phyloP scores from a whole-genome alignment of 2,113 vertebrate species.

The Peucedramus taeniatus region DNA sequence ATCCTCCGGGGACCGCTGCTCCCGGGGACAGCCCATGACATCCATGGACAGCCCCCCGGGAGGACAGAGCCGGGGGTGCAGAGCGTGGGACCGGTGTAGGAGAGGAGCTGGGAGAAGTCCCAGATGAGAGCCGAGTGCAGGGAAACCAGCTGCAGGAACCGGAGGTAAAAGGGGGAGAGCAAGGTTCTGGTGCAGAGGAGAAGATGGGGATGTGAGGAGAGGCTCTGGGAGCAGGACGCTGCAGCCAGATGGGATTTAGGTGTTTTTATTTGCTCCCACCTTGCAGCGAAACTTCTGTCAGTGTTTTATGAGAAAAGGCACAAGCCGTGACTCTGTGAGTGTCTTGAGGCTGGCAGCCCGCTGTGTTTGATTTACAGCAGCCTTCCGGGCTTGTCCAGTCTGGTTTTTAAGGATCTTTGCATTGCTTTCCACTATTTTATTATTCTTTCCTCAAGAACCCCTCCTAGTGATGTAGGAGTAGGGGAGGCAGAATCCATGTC shows the following conservation, averaged over 20 bases:
- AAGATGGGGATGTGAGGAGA: rapidly evolving
- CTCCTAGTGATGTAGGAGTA: rapidly evolving
- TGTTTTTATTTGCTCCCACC: neutral
- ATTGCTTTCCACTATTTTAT: neutral
- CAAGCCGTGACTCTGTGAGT: rapidly evolving
- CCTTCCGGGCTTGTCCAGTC: neutral
- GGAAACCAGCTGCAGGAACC: neutral
- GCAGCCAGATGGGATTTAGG: rapidly evolving
- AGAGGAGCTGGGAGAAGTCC: neutral
- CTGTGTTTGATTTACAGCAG: neutral
- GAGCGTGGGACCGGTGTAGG: rapidly evolving
- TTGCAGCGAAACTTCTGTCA: neutral
- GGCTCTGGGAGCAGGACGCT: too few species aligned
- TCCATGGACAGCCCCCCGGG: neutral
- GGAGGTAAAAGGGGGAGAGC: rapidly evolving
- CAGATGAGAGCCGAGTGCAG: rapidly evolving
- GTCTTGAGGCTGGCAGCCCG: neutral
- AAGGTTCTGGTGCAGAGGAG: neutral
- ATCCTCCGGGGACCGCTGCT: neutral
- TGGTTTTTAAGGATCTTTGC: neutral
- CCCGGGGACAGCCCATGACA: neutral
- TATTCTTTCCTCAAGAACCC: neutral
- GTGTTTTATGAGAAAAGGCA: neutral
- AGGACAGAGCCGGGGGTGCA: rapidly evolving
- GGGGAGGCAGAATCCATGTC: neutral